Evolutionary conservation across 2,797 vertebrate species (phyloP), one percentile per base, ranked within the genome.

Genomic region (Anas flavirostris): DNA sequence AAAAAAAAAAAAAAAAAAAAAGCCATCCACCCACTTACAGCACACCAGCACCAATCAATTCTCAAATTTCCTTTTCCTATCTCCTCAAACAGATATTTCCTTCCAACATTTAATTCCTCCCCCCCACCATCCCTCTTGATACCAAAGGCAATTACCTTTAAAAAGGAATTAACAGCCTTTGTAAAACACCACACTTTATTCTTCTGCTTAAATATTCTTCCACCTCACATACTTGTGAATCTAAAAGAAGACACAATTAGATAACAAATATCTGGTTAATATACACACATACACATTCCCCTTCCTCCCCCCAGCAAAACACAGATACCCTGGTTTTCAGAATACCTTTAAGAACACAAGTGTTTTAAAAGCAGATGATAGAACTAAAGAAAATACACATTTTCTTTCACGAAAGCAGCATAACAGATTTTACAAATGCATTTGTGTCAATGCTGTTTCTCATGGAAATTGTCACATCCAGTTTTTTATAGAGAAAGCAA

Each of bases 41-140:
- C 99, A 98, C 98, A 98, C 98, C 98, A 98, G 98, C 98, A 98
- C 98, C 98, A 99, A 99, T 99, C 98, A 98, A 98, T 99, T 99
- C 98, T 98, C 98, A 98, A 99, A 99, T 98, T 98, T 98, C 97
- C 97, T 97, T 96, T 96, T 95, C 92, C 96, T 96, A 96, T 98
- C 97, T 98, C 96, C 94, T 95, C 95, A 97, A 98, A 98, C 90
- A 98, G 98, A 98, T 98, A 98, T 98, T 98, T 98, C 97, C 97
- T 98, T 96, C 94, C 91, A 96, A 95, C 90, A 92, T 84, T 96
- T 96, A 96, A 93, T 97, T 97, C 95, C 89, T 94, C 94, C 96
- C 94, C 96, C 44, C 63, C 96, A 95, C 39, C 62, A 23, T 33
- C 77, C 75, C 97, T 97, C 93, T 97, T 94, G 84, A 95, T 96